Conservation (phyloP, 2,113 vertebrate genomes). For the Toxostoma redivivum region DNA sequence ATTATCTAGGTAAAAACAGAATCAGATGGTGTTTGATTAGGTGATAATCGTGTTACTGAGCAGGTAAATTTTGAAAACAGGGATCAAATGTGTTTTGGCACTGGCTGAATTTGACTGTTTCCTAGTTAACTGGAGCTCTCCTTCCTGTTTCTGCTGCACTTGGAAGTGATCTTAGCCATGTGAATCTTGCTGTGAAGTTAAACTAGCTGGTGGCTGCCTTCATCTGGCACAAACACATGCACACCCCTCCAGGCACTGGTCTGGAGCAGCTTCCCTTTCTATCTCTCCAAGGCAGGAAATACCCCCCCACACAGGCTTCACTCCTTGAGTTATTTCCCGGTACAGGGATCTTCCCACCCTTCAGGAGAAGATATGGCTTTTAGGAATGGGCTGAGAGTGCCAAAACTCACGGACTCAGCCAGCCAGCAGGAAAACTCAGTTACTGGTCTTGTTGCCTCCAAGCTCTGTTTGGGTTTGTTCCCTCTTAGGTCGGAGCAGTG, state of each 20-base stretch:
- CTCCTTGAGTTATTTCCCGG: background rate
- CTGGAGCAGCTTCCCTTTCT: background rate
- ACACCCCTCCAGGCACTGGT: background rate
- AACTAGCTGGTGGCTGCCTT: background rate
- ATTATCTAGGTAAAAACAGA: background rate
- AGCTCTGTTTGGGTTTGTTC: background rate
- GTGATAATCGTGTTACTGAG: background rate
- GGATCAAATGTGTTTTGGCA: background rate
- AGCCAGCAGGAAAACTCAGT: background rate
- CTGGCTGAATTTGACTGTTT: background rate
- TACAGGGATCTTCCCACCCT: background rate
- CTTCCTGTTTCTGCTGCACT: background rate
- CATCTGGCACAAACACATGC: background rate
- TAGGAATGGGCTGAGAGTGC: background rate
- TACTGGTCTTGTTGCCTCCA: background rate
- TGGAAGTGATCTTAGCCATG: background rate
- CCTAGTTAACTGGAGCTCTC: background rate
- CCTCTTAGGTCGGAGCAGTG: fast-evolving
- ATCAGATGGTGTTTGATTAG: background rate
- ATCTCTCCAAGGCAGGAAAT: background rate
- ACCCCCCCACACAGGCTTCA: fast-evolving
- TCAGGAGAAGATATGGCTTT: background rate
- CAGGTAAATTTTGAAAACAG: background rate
- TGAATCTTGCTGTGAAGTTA: background rate
- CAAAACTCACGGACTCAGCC: conserved; percentile 17